phyloP scores from a whole-genome alignment of 2,797 vertebrate genomes.

The Eulemur rubriventer region DNA sequence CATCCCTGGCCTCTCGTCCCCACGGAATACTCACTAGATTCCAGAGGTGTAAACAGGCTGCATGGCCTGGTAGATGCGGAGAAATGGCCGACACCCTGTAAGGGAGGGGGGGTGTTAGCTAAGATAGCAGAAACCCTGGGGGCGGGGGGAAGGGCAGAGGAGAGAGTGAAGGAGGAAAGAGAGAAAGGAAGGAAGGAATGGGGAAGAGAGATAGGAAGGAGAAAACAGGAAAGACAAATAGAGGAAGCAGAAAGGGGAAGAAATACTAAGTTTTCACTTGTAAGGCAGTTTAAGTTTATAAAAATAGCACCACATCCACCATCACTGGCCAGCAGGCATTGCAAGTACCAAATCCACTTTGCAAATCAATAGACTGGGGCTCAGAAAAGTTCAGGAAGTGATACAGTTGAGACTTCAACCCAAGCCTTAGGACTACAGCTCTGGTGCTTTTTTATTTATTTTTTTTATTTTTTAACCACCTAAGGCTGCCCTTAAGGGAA shows the following conservation, averaged over 20 bases:
- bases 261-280: background rate
- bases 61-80: conserved; percentile 99
- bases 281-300: background rate
- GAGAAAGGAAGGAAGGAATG: background rate
- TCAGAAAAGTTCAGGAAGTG: background rate
- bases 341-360: background rate
- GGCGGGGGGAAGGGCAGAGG: background rate
- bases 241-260: background rate
- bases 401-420: background rate
- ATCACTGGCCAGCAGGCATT: background rate
- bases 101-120: background rate
- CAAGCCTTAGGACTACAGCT: background rate
- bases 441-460: background rate
- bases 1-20: background rate
- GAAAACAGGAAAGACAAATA: background rate
- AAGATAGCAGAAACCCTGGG: background rate
- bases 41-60: conserved; percentile 99
- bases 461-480: background rate
- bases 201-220: background rate
- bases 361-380: background rate
- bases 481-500: background rate
- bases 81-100: conserved; percentile 96
- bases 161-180: background rate
- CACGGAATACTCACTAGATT: conserved; percentile 93
- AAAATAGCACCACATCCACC: background rate